Evolutionary conservation across 2,888 invertebrate genomes (phyloP).

Genomic region (Tinea pellionella): DNA sequence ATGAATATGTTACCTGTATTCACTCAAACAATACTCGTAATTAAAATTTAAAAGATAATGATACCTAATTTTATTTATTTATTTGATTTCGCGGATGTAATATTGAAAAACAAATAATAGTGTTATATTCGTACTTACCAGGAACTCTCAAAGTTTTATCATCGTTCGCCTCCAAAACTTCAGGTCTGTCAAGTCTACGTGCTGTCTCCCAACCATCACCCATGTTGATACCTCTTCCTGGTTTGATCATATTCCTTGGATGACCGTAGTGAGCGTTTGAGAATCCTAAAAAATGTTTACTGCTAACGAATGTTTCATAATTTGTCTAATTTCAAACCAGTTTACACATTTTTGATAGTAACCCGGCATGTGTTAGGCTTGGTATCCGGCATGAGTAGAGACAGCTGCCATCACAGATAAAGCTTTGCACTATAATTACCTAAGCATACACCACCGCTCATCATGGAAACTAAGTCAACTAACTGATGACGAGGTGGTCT

Average conservation of each 20-base stretch:
- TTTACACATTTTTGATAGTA: too few relatives aligned
- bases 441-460: slow-evolving; percentile 67
- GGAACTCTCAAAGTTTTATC: slow-evolving; percentile 68
- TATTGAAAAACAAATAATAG: too few relatives aligned
- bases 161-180: slow-evolving; percentile 60
- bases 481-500: slow-evolving; percentile 39
- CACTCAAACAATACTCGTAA: too few relatives aligned
- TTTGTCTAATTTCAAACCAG: not conserved
- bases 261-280: slow-evolving; percentile 76
- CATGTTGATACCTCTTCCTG: slow-evolving; percentile 63
- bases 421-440: slow-evolving; percentile 39
- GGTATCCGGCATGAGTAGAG: too few relatives aligned
- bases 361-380: too few relatives aligned
- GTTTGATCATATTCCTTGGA: slow-evolving; percentile 70
- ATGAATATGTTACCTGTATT: too few relatives aligned
- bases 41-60: too few relatives aligned
- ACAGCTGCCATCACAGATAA: too few relatives aligned
- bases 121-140: too few relatives aligned
- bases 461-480: slow-evolving; percentile 62
- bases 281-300: slow-evolving; percentile 38
- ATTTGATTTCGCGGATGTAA: too few relatives aligned
- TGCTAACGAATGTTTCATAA: not conserved
- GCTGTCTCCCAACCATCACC: slow-evolving; percentile 77
- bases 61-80: too few relatives aligned
- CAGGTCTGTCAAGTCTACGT: slow-evolving; percentile 69